Percentiles rank a stretch among this genome's conserved stretches.
These are phyloP conservation scores for Sebastes itinus DNA, from an alignment of 2,797 vertebrate genomes.

Conservation along the genomic window DNA sequence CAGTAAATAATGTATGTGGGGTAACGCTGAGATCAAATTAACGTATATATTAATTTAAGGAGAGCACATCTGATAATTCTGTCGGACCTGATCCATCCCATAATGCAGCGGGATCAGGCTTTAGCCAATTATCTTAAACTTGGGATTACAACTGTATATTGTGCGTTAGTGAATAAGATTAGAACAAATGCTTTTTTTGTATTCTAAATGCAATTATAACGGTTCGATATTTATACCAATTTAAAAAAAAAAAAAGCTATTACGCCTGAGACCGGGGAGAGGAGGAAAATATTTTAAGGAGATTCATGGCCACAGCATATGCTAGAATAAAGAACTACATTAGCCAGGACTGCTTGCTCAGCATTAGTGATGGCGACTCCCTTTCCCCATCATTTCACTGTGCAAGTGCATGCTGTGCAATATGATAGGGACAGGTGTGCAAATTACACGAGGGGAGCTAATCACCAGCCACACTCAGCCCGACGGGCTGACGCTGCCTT, in stretches of 20 bases:
- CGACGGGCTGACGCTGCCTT: slow-evolving; percentile 30
- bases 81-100: background rate
- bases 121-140: slow-evolving; percentile 4
- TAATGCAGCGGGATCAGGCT: background rate
- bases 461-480: slow-evolving; percentile 38
- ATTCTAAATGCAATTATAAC: slow-evolving; percentile 7
- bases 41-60: background rate
- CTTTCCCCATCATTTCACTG: slow-evolving; percentile 10
- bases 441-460: slow-evolving; percentile 29
- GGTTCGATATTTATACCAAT: background rate
- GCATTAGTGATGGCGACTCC: background rate
- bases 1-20: background rate
- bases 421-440: slow-evolving; percentile 36
- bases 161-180: slow-evolving; percentile 14
- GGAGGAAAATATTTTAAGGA: background rate
- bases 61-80: background rate
- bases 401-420: slow-evolving; percentile 18
- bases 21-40: background rate
- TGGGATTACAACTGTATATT: slow-evolving; percentile 19
- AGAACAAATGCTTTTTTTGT: background rate
- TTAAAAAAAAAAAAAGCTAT: background rate
- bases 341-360: slow-evolving; percentile 20
- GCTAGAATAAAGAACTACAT: background rate
- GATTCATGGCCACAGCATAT: background rate
- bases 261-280: background rate